Evolutionary conservation across 2,888 invertebrate genomes (phyloP).

Genomic region (Cerceris ruficornis): DNA sequence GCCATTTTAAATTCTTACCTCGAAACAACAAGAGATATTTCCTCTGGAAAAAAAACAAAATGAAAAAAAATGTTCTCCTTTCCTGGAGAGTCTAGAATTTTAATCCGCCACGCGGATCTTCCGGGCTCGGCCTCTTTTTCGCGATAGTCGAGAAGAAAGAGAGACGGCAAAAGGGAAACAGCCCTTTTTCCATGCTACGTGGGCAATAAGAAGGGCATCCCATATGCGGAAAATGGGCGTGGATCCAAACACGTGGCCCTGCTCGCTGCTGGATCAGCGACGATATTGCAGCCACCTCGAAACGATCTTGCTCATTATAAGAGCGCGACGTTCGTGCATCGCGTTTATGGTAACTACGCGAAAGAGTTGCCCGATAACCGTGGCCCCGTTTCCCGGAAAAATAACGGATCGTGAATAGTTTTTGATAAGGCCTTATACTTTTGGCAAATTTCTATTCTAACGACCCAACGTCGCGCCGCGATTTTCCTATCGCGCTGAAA

Average conservation of each 20-base stretch:
- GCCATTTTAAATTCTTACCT: too few species aligned
- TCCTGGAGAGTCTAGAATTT: too few species aligned
- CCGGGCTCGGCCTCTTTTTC: too few species aligned
- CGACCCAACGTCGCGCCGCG: background rate
- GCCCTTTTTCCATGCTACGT: constrained; percentile 11
- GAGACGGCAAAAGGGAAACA: background rate
- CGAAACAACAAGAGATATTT: too few species aligned
- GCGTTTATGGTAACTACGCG: background rate
- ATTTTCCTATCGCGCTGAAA: background rate
- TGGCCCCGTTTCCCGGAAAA: background rate
- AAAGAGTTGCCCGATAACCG: constrained; percentile 15
- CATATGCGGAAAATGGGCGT: constrained; percentile 38
- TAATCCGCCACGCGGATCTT: too few species aligned
- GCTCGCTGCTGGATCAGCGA: constrained; percentile 49
- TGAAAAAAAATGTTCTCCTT: too few species aligned
- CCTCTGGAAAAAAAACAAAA: too few species aligned
- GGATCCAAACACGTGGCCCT: constrained; percentile 33
- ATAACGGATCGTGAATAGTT: constrained; percentile 20
- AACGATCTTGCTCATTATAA: constrained; percentile 44
- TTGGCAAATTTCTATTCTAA: background rate
- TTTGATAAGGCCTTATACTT: background rate
- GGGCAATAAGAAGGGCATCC: constrained; percentile 38
- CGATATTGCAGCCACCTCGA: constrained; percentile 24
- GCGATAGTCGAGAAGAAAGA: too few species aligned
- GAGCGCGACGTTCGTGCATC: constrained; percentile 5